These are phyloP conservation scores for Colius striatus DNA, from an alignment of 2,113 vertebrate genomes.

Conservation along the genomic window DNA sequence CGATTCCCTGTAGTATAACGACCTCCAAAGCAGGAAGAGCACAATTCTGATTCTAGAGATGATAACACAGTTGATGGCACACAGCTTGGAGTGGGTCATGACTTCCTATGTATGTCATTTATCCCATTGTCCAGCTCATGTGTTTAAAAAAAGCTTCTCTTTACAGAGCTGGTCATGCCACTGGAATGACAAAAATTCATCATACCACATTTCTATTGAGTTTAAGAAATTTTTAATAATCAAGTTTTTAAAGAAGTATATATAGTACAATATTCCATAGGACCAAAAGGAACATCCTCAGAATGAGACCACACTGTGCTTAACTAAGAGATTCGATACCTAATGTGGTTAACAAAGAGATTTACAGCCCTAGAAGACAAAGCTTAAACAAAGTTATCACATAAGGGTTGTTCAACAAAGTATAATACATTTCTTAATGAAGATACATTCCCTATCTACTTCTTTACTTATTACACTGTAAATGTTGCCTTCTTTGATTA, in stretches of 20 bases:
- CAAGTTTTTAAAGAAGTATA: neutral
- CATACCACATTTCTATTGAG: neutral
- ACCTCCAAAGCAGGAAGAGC: neutral
- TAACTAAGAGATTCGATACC: neutral
- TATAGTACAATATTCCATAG: neutral
- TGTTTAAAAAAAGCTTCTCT: neutral
- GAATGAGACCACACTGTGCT: neutral
- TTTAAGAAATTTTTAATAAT: neutral
- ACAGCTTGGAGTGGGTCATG: neutral
- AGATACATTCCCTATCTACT: neutral
- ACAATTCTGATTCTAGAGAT: neutral
- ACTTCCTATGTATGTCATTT: neutral
- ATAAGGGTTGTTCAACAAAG: neutral
- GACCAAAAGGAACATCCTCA: neutral
- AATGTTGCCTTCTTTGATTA: neutral
- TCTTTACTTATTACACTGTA: neutral
- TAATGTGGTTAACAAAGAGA: neutral
- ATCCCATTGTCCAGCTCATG: neutral
- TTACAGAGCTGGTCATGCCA: neutral
- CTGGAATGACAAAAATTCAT: neutral
- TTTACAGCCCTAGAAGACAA: neutral
- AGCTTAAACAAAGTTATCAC: neutral
- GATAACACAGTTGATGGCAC: neutral
- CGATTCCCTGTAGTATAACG: neutral
- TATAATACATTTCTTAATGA: neutral